Evolutionary conservation across 2,113 vertebrate genomes (phyloP).

Genomic region (Irena cyanogastra): DNA sequence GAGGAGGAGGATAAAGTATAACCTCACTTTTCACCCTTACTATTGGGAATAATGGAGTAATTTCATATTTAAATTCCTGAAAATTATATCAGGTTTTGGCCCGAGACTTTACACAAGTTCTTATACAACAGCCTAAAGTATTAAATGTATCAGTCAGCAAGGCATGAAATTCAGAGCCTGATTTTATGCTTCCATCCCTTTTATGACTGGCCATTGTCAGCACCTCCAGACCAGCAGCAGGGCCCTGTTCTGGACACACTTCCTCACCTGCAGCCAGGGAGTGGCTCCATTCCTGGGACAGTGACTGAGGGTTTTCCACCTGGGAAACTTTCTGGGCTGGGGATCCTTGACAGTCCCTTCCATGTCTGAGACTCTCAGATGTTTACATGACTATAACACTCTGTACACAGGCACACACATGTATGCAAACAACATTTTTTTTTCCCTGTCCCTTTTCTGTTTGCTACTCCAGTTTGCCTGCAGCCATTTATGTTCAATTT

Average conservation of each 20-base stretch:
- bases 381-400: not conserved
- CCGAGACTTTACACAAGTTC: not conserved
- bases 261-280: not conserved
- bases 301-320: not conserved
- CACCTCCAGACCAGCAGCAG: not conserved
- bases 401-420: not conserved
- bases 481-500: constrained; percentile 60
- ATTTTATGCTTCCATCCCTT: not conserved
- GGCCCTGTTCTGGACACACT: not conserved
- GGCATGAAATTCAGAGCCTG: not conserved
- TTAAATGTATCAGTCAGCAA: not conserved
- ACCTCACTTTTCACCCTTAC: not conserved
- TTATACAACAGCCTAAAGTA: not conserved
- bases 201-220: not conserved
- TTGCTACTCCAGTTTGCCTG: constrained; percentile 22
- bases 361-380: not conserved
- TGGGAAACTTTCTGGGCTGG: not conserved
- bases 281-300: not conserved
- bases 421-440: not conserved
- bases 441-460: not conserved
- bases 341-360: not conserved
- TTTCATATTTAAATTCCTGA: not conserved
- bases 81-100: not conserved
- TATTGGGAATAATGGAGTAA: not conserved
- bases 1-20: not conserved